A percentile compares a stretch with the other conserved stretches of the same genome.
Evolutionary conservation across 2,113 vertebrate species (phyloP).

Genomic region (Campylorhamphus procurvoides): DNA sequence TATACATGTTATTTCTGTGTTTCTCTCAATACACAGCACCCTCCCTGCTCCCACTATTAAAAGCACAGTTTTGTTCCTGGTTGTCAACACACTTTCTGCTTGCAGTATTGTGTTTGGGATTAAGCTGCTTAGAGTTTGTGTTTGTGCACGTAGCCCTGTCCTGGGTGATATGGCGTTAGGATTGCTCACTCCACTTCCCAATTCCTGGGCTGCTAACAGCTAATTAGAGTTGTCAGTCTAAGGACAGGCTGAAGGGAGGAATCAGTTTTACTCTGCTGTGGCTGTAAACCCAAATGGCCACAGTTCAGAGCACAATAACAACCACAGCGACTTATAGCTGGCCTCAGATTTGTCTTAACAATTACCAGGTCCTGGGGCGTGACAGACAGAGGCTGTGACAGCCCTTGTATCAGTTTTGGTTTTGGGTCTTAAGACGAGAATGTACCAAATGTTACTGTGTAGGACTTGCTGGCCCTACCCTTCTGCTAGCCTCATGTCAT

Average conservation of each 20-base stretch:
- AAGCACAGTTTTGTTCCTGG: background rate
- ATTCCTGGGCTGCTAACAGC: background rate
- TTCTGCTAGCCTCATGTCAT: background rate
- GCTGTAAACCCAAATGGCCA: background rate
- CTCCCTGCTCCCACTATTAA: background rate
- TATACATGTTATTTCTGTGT: background rate
- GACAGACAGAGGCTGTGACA: background rate
- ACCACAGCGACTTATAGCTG: background rate
- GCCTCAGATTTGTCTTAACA: background rate
- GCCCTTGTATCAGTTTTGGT: accelerated
- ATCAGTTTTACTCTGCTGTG: background rate
- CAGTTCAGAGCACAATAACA: background rate
- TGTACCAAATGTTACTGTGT: background rate
- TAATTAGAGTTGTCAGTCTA: slow-evolving; percentile 35
- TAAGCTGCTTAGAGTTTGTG: background rate
- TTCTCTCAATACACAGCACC: background rate
- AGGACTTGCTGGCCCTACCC: background rate
- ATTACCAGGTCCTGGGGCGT: background rate
- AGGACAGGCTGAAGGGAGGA: background rate
- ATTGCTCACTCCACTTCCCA: background rate
- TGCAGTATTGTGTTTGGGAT: background rate
- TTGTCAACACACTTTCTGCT: background rate
- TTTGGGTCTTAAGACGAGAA: background rate
- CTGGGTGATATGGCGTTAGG: accelerated
- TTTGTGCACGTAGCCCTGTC: background rate